Evolutionary conservation across 2,888 invertebrate species (phyloP).

Genomic region (Pterostichus niger): DNA sequence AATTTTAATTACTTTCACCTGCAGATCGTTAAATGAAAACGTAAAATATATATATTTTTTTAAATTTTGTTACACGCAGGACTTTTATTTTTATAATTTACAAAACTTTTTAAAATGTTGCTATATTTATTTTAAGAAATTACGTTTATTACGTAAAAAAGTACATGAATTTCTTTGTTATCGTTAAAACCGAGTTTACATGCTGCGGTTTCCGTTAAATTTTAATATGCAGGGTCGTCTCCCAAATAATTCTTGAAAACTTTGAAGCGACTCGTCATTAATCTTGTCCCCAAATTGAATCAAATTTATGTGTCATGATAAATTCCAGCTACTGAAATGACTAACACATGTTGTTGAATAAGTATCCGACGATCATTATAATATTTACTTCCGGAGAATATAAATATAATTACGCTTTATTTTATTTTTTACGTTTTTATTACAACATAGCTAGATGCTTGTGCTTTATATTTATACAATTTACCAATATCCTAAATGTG

Average conservation of each 20-base stretch:
- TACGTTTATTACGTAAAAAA: not conserved
- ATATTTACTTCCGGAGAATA: conserved; percentile 24
- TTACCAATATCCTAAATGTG: conserved; percentile 8
- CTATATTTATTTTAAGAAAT: not conserved
- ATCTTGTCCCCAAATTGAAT: conserved; percentile 18
- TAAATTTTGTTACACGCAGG: too few relatives aligned
- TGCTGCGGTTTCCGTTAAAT: conserved; percentile 37
- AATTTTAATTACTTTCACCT: conserved; percentile 29
- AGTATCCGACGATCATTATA: conserved; percentile 19
- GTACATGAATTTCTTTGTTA: not conserved
- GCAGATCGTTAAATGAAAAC: not conserved
- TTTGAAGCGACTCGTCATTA: not conserved
- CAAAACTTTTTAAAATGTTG: not conserved
- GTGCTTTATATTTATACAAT: not conserved
- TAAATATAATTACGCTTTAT: not conserved
- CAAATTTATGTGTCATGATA: conserved; percentile 22
- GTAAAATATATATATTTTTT: not conserved
- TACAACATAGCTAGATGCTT: not conserved
- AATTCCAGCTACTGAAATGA: conserved; percentile 32
- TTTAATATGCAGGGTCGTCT: not conserved
- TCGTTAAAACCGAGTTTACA: conserved; percentile 9
- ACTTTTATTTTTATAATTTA: too few relatives aligned
- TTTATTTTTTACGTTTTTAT: not conserved
- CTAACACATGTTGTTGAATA: conserved; percentile 14
- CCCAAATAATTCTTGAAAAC: not conserved